A percentile compares a stretch with the other conserved stretches of the same genome.
Evolutionary conservation across 2,797 vertebrate genomes (phyloP).

Genomic region (Peromyscus aztecus): DNA sequence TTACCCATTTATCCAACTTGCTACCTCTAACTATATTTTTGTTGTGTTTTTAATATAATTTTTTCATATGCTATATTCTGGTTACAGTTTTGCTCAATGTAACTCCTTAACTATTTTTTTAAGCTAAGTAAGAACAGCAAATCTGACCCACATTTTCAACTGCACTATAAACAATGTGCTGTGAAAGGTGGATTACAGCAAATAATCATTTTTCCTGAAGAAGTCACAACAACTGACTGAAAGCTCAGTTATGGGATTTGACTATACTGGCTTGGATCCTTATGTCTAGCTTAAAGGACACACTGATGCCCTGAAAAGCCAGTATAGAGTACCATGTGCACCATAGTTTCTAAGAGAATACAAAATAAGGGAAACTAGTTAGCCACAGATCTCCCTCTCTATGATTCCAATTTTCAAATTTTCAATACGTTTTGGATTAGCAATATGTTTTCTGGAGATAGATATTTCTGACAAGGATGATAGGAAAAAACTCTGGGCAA

Average conservation of each 20-base stretch:
- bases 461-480: no score
- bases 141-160: background rate
- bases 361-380: background rate
- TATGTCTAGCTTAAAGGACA: background rate
- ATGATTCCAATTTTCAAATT: background rate
- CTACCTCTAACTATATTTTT: background rate
- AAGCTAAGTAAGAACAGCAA: background rate
- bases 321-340: background rate
- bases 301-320: accelerated
- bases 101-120: background rate
- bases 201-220: background rate
- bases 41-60: background rate
- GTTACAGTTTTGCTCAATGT: no score
- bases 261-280: no score
- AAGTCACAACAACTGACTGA: background rate
- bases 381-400: background rate
- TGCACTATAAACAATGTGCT: background rate
- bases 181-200: background rate
- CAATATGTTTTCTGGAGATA: background rate
- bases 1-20: background rate
- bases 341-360: background rate
- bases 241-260: background rate
- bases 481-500: background rate
- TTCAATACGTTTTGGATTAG: background rate
- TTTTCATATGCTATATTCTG: background rate